Percentiles rank a stretch among this genome's conserved stretches.
Conservation (phyloP, 2,113 vertebrate species). For the Marmota flaviventris region DNA sequence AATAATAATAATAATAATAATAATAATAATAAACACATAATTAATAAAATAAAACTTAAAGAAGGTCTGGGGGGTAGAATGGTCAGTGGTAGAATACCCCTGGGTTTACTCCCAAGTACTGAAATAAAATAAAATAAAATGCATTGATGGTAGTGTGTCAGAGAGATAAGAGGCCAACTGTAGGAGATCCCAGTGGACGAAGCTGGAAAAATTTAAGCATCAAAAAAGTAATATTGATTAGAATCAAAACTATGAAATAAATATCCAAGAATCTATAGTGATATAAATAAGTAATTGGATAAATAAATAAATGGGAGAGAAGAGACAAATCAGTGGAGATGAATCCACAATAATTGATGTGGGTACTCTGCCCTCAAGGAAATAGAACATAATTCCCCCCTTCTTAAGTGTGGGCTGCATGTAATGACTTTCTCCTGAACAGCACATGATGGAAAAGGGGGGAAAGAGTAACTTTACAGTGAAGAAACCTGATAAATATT, state of each 20-base stretch:
- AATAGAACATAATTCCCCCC: not conserved
- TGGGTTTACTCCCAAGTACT: not conserved
- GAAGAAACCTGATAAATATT: not conserved
- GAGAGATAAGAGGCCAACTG: not conserved
- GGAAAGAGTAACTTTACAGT: not conserved
- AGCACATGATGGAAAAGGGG: not conserved
- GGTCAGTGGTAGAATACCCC: not conserved
- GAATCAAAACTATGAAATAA: slow-evolving; percentile 56
- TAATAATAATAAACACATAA: no score
- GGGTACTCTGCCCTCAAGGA: not conserved
- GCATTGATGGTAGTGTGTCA: not conserved
- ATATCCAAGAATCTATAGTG: not conserved
- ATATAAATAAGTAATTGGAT: slow-evolving; percentile 40
- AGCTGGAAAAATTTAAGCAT: slow-evolving; percentile 25
- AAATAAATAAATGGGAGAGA: slow-evolving; percentile 3
- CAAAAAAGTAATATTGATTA: slow-evolving; percentile 53
- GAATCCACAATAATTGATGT: slow-evolving; percentile 34
- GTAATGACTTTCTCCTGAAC: not conserved
- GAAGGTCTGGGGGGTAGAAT: not conserved
- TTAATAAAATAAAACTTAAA: not conserved
- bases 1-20: no score
- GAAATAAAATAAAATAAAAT: not conserved
- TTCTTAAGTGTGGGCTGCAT: not conserved
- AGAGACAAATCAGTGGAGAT: not conserved
- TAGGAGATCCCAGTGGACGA: slow-evolving; percentile 22